A percentile compares a stretch with the other conserved stretches of the same genome.
Conservation (phyloP, 1,140 invertebrate genomes). For the Drosophila teissieri region DNA sequence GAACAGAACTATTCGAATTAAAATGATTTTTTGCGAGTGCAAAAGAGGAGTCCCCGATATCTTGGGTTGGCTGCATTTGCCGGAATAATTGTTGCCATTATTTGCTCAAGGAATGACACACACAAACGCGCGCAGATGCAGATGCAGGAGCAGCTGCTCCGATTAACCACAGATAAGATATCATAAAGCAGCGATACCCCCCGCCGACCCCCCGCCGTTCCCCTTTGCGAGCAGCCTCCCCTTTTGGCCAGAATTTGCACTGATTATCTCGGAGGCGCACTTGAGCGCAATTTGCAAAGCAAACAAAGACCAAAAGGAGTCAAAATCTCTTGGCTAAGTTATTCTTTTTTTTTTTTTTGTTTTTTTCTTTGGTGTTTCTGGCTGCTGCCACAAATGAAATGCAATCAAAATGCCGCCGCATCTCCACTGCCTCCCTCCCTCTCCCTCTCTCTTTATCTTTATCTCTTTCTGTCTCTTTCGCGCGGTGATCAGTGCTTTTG, state of each 20-base stretch:
- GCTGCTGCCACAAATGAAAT: constrained; percentile 64
- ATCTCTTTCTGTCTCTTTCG: constrained; percentile 3
- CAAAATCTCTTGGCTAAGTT: constrained; percentile 21
- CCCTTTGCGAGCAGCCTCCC: neutral
- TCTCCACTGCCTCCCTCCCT: constrained; percentile 1
- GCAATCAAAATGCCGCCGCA: constrained; percentile 72
- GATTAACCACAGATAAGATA: constrained; percentile 65
- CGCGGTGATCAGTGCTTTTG: constrained; percentile 42
- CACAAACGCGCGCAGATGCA: constrained; percentile 30
- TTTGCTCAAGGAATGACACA: constrained; percentile 78
- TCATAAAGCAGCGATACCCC: constrained; percentile 50
- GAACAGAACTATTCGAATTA: neutral
- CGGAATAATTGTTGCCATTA: constrained; percentile 79
- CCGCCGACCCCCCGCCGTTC: neutral
- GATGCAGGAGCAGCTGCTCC: constrained; percentile 46
- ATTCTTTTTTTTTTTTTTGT: neutral
- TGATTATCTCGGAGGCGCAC: constrained; percentile 27
- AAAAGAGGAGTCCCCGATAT: constrained; percentile 21
- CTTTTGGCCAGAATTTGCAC: constrained; percentile 10
- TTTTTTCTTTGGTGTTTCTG: neutral
- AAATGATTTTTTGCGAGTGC: constrained; percentile 6
- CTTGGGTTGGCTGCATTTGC: constrained; percentile 39
- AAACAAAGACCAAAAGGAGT: constrained; percentile 67
- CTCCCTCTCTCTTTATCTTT: neutral
- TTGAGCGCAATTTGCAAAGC: constrained; percentile 74